Evolutionary conservation across 2,113 vertebrate species (phyloP), one percentile per base, ranked within the genome.

Genomic region (Tapirus terrestris): DNA sequence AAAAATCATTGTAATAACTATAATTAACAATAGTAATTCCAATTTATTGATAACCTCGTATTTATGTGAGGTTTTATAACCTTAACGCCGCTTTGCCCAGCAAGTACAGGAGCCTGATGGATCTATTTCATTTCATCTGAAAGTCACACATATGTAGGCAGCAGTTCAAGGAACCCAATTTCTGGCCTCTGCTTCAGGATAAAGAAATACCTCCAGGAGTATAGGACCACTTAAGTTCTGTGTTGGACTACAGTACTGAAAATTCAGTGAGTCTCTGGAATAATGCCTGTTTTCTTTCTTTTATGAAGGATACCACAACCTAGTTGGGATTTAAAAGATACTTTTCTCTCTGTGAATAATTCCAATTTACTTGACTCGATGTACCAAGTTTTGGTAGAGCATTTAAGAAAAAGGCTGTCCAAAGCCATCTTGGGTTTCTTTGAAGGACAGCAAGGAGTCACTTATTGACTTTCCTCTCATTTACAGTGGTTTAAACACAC

Each of bases 381-480:
- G 48, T 95, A 98, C 60, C 89, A 96, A 87, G 94, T 94, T 98
- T 97, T 6, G 0, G 36, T 60, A 91, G 75, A 92, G 18, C 31
- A 3, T 91, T 76, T 45, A 70, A 83, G 88, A 63, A n/a, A 81
- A 85, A 89, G 63, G 6, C 65, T 94, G 93, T 95, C 92, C 86
- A 83, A 98, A 97, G 95, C 83, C 96, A 72, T 96, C 84, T 94
- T 94, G 91, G 81, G 13, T 96, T 98, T 96, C 98, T 96, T 91
- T 91, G 97, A 96, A 97, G 93, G 97, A 91, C 87, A 83, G 53
- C 6, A 81, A 96, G 97, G 91, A 97, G 97, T 93, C 79, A 68
- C 68, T 95, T 89, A 84, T 73, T 96, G 97, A 95, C 95, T 86
- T 86, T 76, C 65, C 81, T 43, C 84, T 1, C 1, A 81, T 88